Conservation (phyloP, 2,888 invertebrate species). For the Nemotelus pantherinus region DNA sequence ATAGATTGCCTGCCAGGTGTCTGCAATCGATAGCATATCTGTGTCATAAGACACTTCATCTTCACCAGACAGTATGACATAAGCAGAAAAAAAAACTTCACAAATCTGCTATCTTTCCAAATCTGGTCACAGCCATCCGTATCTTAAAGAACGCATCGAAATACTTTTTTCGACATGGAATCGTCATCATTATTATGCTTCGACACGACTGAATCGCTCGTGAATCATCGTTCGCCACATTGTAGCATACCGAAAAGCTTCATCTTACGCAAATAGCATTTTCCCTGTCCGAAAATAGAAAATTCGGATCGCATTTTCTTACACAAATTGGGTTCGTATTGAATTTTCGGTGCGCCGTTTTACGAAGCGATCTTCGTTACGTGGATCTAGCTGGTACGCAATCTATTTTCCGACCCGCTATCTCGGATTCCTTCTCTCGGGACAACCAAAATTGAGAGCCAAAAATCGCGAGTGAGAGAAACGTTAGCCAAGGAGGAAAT, state of each 20-base stretch:
- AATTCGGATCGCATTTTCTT: slow-evolving; percentile 49
- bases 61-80: neutral
- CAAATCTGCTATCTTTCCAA: slow-evolving; percentile 36
- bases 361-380: slow-evolving; percentile 18
- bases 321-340: neutral
- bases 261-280: slow-evolving; percentile 53
- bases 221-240: neutral
- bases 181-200: neutral
- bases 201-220: slow-evolving; percentile 5
- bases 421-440: neutral
- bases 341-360: slow-evolving; percentile 22
- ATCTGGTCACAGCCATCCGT: slow-evolving; percentile 44
- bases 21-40: too few relatives aligned
- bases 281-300: slow-evolving; percentile 52
- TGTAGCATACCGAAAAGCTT: neutral
- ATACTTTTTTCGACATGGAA: neutral
- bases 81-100: neutral
- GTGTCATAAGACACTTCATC: too few relatives aligned
- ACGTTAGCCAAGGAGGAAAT: too few relatives aligned
- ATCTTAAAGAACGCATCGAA: neutral
- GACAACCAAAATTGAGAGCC: neutral
- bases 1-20: too few relatives aligned
- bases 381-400: slow-evolving; percentile 9
- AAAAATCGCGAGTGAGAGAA: too few relatives aligned
- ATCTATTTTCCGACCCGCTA: neutral